Base-by-base conservation (phyloP, 2,888 invertebrate species). In the Euproctis similis region DNA sequence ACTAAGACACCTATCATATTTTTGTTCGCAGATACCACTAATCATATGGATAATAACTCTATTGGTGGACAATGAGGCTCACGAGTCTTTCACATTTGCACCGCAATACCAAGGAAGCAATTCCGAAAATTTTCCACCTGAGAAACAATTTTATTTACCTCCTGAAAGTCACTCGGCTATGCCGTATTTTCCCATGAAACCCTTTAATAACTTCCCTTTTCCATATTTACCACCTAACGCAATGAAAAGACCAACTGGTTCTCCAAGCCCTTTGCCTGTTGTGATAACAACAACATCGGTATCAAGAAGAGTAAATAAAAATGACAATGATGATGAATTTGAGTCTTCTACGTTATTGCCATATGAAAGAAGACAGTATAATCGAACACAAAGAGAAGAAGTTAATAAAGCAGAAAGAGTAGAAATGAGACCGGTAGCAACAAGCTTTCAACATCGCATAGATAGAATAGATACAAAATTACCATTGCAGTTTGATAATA, bases 21-120 rank as follows among this genome's bases (percentile, higher is more conserved):
- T n/a, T n/a, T n/a, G n/a, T n/a, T n/a, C n/a, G 49, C 82, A 84
- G 82, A 64, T 78, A 61, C 54, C 58, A 46, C 50, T 72, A 46
- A 52, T 59, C 45, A 50, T 67, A 37, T 54, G 70, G 36, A 39
- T 59, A 38, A 44, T 64, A 45, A 60, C 54, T 53, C 51, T 63
- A 38, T 51, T 55, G 39, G 48, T 57, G 43, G 40, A 52, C 34
- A 51, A 57, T 37, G 50, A 46, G 36, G 54, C 68, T 30, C 69
- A 73, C 46, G 80, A 77, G 37, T 66, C 66, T 30, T 73, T 53
- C 42, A 58, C 65, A 27, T 81, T 77, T 42, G 65, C 72, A 13
- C 72, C 71, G 18, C 70, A 75, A 40, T 78, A 64, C 42, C 70
- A 68, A 54, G 55, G 62, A 9, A 56, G 62, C 6, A 62, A 51